Conservation (phyloP, 1,140 invertebrate genomes). For the Geopemphigus sp. region DNA sequence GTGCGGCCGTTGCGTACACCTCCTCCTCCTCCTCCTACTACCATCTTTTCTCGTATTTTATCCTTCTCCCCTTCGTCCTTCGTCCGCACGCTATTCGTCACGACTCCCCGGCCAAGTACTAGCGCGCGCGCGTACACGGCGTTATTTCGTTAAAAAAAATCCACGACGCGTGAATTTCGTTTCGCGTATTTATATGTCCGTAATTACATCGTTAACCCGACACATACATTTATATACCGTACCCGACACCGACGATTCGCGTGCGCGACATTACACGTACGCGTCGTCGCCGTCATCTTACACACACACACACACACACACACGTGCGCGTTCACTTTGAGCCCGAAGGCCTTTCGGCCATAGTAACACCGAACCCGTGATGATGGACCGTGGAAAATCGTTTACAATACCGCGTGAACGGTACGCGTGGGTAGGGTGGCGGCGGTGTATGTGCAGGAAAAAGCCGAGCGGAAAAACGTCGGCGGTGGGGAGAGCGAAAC, state of each 20-base stretch:
- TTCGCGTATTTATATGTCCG: too few species aligned
- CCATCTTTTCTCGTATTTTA: too few species aligned
- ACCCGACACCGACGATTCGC: too few species aligned
- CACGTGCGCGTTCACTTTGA: slow-evolving; percentile 1
- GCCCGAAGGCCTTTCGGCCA: not conserved
- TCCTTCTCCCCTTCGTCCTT: not conserved
- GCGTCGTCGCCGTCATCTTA: not conserved
- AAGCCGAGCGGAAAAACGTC: not conserved
- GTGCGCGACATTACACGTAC: not conserved
- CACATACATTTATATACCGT: too few species aligned
- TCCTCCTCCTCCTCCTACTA: too few species aligned
- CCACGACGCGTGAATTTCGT: not conserved
- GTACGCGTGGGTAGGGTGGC: not conserved
- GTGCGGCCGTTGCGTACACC: not conserved
- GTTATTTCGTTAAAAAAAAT: not conserved
- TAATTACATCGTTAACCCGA: too few species aligned
- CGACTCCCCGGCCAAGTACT: not conserved
- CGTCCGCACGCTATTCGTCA: not conserved
- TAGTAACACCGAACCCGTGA: not conserved
- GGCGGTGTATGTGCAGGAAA: too few species aligned
- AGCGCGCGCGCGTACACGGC: not conserved
- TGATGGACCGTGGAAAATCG: slow-evolving; percentile 9
- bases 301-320: too few species aligned
- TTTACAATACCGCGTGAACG: not conserved
- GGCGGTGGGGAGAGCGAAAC: not conserved